Percentiles rank a stretch among this genome's conserved stretches.
These are phyloP conservation scores for Thunnus thynnus DNA, from an alignment of 2,113 vertebrate genomes.

Conservation along the genomic window DNA sequence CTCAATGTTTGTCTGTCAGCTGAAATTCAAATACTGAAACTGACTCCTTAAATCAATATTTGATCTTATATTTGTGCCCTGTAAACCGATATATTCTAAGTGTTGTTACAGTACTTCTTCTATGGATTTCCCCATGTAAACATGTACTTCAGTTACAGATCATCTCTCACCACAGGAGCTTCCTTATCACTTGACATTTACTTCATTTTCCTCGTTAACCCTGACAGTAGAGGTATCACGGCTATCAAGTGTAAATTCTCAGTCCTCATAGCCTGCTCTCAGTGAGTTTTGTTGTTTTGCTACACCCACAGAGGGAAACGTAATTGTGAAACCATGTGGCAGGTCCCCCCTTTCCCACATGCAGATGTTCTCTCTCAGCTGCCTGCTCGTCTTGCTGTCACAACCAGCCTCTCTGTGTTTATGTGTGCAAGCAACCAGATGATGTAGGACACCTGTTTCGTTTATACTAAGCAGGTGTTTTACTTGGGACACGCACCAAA, in stretches of 20 bases:
- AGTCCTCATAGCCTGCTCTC: not conserved
- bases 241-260: not conserved
- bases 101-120: not conserved
- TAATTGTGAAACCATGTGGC: constrained; percentile 57
- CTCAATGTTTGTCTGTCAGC: not conserved
- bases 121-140: constrained; percentile 59
- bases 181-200: constrained; percentile 63
- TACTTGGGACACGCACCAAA: constrained; percentile 35
- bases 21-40: constrained; percentile 12
- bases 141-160: constrained; percentile 51
- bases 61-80: not conserved
- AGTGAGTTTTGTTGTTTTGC: not conserved
- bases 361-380: constrained; percentile 52
- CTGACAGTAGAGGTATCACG: not conserved
- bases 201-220: not conserved
- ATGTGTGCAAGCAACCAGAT: not conserved
- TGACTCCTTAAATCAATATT: not conserved
- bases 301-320: constrained; percentile 21
- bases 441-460: constrained; percentile 69
- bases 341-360: constrained; percentile 29
- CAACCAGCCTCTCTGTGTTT: constrained; percentile 32
- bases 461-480: constrained; percentile 65
- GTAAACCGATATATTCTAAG: too few species aligned
- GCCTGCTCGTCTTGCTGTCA: constrained; percentile 25
- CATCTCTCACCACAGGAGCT: constrained; percentile 32